These are phyloP conservation scores for Dunckerocampus dactyliophorus DNA, from an alignment of 2,113 vertebrate species.

Conservation along the genomic window DNA sequence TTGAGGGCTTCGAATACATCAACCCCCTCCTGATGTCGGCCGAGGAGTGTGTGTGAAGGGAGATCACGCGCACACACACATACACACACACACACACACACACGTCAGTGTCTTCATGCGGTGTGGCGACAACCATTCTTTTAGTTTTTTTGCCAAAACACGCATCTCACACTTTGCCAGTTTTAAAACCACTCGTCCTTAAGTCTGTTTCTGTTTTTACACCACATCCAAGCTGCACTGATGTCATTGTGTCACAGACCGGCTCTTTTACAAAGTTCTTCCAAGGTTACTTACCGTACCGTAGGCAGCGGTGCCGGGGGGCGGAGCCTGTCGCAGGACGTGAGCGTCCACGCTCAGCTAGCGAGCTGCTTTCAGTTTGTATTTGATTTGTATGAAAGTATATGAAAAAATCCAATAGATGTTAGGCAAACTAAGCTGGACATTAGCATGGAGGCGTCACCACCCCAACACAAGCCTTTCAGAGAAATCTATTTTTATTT, in stretches of 20 bases:
- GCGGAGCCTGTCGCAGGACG: slow-evolving; percentile 26
- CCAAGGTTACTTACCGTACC: slow-evolving; percentile 47
- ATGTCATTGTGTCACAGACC: slow-evolving; percentile 49
- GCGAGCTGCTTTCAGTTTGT: slow-evolving; percentile 39
- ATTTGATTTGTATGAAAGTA: slow-evolving; percentile 65
- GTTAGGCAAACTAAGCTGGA: slow-evolving; percentile 27
- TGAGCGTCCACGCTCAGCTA: slow-evolving; percentile 36
- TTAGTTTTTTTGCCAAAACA: slow-evolving; percentile 70
- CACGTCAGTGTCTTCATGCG: slow-evolving; percentile 44
- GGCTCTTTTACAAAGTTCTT: slow-evolving; percentile 57
- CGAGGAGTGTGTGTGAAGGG: slow-evolving; percentile 92
- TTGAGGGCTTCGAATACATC: slow-evolving; percentile 99
- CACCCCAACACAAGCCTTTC: slow-evolving; percentile 33
- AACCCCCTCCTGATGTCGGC: slow-evolving; percentile 98
- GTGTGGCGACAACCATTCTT: slow-evolving; percentile 53
- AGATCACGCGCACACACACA: neutral
- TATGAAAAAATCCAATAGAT: slow-evolving; percentile 27
- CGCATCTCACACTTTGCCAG: slow-evolving; percentile 71
- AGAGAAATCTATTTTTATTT: slow-evolving; percentile 38
- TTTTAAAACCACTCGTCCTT: slow-evolving; percentile 73
- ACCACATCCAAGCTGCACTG: slow-evolving; percentile 68
- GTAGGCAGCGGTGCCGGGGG: slow-evolving; percentile 14
- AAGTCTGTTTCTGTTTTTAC: slow-evolving; percentile 67
- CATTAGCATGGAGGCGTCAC: neutral
- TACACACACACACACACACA: slow-evolving; percentile 3